Conservation (phyloP, 1,140 invertebrate species). For the Drosophila persimilis region DNA sequence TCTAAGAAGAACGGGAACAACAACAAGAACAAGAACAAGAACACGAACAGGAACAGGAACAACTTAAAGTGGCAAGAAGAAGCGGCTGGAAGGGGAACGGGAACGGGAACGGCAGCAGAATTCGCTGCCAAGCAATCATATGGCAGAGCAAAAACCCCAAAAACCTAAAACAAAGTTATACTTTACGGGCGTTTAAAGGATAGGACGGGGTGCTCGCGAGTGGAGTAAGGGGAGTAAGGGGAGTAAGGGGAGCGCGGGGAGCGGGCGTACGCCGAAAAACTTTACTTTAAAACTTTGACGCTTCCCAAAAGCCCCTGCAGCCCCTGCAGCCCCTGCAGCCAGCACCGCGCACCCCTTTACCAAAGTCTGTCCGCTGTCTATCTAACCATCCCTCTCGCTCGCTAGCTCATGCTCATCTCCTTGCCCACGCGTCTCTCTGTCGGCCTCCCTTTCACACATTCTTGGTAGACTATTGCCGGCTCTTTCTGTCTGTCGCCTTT, state of each 20-base stretch:
- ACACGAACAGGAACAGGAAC: conserved; percentile 44
- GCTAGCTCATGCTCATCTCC: conserved; percentile 4
- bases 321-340: too few relatives aligned
- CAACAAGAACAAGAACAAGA: conserved; percentile 47
- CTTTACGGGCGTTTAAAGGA: conserved; percentile 73
- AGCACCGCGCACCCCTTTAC: conserved; percentile 35
- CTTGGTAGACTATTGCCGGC: not conserved
- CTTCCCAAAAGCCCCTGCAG: conserved; percentile 2
- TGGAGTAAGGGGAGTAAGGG: not conserved
- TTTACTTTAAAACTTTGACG: conserved; percentile 79
- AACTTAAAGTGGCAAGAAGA: conserved; percentile 52
- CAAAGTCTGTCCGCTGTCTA: conserved; percentile 62
- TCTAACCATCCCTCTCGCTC: conserved; percentile 36
- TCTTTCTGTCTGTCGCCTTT: conserved; percentile 68
- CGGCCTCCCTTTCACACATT: too few relatives aligned
- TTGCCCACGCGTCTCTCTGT: conserved; percentile 1
- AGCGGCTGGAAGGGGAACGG: not conserved
- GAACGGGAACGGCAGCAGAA: not conserved
- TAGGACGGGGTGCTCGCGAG: conserved; percentile 5
- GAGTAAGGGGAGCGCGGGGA: conserved; percentile 19
- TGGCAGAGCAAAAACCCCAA: conserved; percentile 63
- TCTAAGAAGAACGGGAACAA: conserved; percentile 46
- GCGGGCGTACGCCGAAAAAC: conserved; percentile 63
- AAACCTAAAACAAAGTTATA: conserved; percentile 82
- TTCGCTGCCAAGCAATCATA: conserved; percentile 10